These are phyloP conservation scores for Oreochromis mossambicus DNA, from an alignment of 2,797 vertebrate species.

Conservation along the genomic window DNA sequence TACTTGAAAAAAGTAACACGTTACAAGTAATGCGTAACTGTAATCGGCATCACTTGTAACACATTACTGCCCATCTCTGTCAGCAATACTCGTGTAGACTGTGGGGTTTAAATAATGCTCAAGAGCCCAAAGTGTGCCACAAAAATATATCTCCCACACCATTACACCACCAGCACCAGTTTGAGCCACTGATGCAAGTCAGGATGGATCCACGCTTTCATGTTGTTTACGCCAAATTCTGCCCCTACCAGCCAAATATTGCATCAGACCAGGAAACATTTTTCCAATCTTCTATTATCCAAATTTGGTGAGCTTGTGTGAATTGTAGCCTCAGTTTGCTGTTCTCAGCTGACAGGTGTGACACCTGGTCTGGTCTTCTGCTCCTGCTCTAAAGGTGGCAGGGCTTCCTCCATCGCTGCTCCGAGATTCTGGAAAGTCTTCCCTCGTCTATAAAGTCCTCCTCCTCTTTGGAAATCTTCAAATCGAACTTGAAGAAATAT, in stretches of 20 bases:
- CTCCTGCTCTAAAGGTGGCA: neutral
- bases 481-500: neutral
- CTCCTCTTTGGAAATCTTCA: neutral
- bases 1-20: too few species aligned
- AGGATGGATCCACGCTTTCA: neutral
- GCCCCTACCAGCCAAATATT: neutral
- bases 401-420: neutral
- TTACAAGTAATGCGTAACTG: fast-evolving
- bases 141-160: neutral
- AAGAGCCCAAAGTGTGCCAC: neutral
- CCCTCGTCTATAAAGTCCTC: neutral
- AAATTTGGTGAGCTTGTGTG: fast-evolving
- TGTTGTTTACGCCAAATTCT: fast-evolving
- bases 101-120: neutral
- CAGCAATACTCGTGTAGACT: neutral
- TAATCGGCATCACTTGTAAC: neutral
- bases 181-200: neutral
- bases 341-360: neutral
- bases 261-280: neutral
- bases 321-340: neutral
- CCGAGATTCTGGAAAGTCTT: neutral
- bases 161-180: neutral
- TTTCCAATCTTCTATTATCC: neutral
- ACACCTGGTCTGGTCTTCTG: neutral
- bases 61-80: neutral